Conservation (phyloP, 2,888 invertebrate genomes). For the Psococerastis gibbosa region DNA sequence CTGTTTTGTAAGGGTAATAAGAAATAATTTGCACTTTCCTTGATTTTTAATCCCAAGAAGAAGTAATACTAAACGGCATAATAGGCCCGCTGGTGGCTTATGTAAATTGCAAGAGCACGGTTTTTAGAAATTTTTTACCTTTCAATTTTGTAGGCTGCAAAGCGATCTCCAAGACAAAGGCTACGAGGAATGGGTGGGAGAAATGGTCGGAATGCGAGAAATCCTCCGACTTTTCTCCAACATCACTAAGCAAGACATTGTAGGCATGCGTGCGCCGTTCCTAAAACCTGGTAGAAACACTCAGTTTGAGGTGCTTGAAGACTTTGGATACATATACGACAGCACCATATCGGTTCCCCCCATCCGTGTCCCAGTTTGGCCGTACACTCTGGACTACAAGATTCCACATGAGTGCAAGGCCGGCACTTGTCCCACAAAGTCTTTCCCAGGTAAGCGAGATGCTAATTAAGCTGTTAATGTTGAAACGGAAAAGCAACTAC, state of each 20-base stretch:
- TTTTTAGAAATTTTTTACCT: constrained; percentile 1
- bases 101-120: neutral
- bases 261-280: constrained; percentile 76
- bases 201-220: constrained; percentile 87
- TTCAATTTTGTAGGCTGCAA: constrained; percentile 34
- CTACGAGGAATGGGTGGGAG: constrained; percentile 84
- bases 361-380: constrained; percentile 67
- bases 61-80: no score
- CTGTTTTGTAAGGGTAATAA: no score
- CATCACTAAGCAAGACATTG: constrained; percentile 59
- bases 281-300: constrained; percentile 84
- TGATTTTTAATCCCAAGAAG: constrained; percentile 5
- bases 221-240: constrained; percentile 66
- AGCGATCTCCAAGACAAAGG: constrained; percentile 74
- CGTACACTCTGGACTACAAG: constrained; percentile 84
- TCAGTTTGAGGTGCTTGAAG: constrained; percentile 81
- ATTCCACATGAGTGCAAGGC: constrained; percentile 86
- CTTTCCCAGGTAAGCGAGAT: constrained; percentile 57
- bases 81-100: no score
- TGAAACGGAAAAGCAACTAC: no score
- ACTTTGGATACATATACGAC: constrained; percentile 84
- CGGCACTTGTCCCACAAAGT: constrained; percentile 75
- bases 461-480: no score
- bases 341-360: constrained; percentile 80
- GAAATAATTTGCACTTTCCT: constrained; percentile 2